These are phyloP conservation scores for Molanna angustata DNA, from an alignment of 2,888 invertebrate genomes.

Conservation along the genomic window DNA sequence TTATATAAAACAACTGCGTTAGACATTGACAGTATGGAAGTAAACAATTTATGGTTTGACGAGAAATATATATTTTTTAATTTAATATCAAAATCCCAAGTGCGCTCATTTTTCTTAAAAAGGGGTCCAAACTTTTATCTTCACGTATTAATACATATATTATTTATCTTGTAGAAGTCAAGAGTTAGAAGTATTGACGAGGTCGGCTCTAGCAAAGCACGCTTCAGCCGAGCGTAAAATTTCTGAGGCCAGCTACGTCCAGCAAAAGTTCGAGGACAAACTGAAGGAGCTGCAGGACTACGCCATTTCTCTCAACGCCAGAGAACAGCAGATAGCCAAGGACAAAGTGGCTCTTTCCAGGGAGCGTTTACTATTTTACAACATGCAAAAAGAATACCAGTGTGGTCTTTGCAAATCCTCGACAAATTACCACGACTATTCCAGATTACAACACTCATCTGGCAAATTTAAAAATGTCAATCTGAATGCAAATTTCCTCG, in stretches of 20 bases:
- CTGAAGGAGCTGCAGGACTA: conserved; percentile 58
- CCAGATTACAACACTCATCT: not conserved
- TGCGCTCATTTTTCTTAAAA: too few species aligned
- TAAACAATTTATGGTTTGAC: too few species aligned
- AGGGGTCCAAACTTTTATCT: too few species aligned
- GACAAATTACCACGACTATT: not conserved
- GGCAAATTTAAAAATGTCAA: conserved; percentile 5
- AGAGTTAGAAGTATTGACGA: conserved; percentile 54
- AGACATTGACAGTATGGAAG: too few species aligned
- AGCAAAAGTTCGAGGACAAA: conserved; percentile 56
- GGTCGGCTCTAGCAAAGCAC: conserved; percentile 58
- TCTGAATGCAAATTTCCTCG: conserved; percentile 10
- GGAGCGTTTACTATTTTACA: conserved; percentile 56
- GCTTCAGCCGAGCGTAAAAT: conserved; percentile 56
- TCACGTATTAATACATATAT: too few species aligned
- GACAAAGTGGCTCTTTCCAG: conserved; percentile 60
- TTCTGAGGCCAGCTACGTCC: conserved; percentile 54
- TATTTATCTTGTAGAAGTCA: conserved; percentile 42
- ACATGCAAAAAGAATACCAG: conserved; percentile 51
- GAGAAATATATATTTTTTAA: too few species aligned
- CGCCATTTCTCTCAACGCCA: conserved; percentile 50
- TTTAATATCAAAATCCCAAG: too few species aligned
- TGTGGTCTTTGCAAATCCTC: conserved; percentile 33
- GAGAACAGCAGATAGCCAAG: conserved; percentile 60
- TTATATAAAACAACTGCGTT: too few species aligned